These are phyloP conservation scores for Cichlasoma orientale DNA, from an alignment of 2,797 vertebrate species.

Conservation along the genomic window DNA sequence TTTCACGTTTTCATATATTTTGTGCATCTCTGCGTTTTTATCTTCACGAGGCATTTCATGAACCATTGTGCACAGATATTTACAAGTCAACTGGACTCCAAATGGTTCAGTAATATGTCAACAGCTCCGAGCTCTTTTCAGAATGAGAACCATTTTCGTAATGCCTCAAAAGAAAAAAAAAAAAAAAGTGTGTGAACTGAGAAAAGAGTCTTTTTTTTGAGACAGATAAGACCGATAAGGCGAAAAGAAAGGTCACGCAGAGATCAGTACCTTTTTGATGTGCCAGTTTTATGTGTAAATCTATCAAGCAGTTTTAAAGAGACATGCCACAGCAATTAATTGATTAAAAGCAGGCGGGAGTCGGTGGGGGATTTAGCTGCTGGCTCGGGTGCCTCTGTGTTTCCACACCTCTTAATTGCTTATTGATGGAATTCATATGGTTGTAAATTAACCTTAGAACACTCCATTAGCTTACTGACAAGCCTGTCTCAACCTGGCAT, in stretches of 20 bases:
- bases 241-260: conserved; percentile 24
- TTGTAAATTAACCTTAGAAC: conserved; percentile 81
- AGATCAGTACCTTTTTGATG: conserved; percentile 39
- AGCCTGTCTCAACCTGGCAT: conserved; percentile 66
- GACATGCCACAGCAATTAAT: conserved; percentile 69
- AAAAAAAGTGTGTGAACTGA: not conserved
- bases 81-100: conserved; percentile 29
- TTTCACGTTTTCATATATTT: not conserved
- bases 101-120: conserved; percentile 10
- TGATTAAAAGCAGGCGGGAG: conserved; percentile 68
- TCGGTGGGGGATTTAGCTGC: conserved; percentile 50
- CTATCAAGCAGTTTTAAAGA: conserved; percentile 64
- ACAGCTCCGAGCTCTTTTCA: conserved; percentile 27
- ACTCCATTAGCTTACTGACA: conserved; percentile 79
- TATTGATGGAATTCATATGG: conserved; percentile 83
- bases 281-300: conserved; percentile 65
- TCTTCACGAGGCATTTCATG: conserved; percentile 10
- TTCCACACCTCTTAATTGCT: conserved; percentile 82
- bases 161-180: conserved; percentile 6
- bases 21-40: not conserved
- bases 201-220: not conserved
- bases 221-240: not conserved
- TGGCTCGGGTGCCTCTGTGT: conserved; percentile 63
- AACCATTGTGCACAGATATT: conserved; percentile 8
- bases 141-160: conserved; percentile 36